Evolutionary conservation across 2,113 vertebrate genomes (phyloP).

Genomic region (Dermatemys mawii): DNA sequence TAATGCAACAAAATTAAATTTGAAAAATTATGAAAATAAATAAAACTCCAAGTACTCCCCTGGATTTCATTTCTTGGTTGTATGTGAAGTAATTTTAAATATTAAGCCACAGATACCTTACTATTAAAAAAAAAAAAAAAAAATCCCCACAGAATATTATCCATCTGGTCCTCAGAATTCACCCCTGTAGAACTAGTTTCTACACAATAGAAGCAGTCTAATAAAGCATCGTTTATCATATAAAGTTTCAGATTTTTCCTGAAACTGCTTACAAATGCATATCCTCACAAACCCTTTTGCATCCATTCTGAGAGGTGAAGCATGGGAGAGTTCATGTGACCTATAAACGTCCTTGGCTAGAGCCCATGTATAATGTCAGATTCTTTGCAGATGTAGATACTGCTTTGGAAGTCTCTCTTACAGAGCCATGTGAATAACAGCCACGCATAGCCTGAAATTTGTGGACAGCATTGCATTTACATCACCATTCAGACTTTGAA

Average conservation of each 20-base stretch:
- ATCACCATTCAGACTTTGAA: fast-evolving
- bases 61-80: not conserved
- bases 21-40: not conserved
- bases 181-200: not conserved
- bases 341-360: not conserved
- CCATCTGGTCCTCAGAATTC: not conserved
- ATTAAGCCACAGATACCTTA: not conserved
- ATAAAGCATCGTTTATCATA: not conserved
- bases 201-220: not conserved
- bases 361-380: not conserved
- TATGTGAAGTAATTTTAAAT: not conserved
- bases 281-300: not conserved
- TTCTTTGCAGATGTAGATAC: not conserved
- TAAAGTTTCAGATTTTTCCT: not conserved
- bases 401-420: not conserved
- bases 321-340: not conserved
- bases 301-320: not conserved
- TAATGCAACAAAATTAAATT: not conserved
- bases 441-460: not conserved
- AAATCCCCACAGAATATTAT: not conserved
- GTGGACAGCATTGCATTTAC: not conserved
- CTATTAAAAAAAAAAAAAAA: no score
- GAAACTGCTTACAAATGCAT: not conserved
- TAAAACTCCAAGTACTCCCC: not conserved
- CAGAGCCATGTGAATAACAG: not conserved